Evolutionary conservation across 2,888 invertebrate genomes (phyloP), one percentile per base, ranked within the genome.

Genomic region (Cephalotes varians): DNA sequence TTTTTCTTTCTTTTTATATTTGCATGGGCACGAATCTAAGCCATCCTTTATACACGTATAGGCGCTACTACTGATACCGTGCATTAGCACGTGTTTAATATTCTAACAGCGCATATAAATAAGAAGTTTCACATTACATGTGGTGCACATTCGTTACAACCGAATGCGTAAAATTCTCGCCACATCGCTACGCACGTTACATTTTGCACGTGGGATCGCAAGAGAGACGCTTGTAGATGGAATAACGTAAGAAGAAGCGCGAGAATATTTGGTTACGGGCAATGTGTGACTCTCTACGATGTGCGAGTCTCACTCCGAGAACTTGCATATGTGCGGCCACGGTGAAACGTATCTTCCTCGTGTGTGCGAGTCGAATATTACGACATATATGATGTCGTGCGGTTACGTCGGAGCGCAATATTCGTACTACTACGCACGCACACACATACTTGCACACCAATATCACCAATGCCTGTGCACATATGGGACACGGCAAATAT

Each of bases 291-390:
- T 37, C 56, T 25, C 37, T 40, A 7, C 15, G 71, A 71, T n/a
- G n/a, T n/a, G 37, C 25, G 12, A n/a, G 10, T 31, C 31, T 56
- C 37, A 15, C n/a, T 56, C n/a, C 28, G 28, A 12, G 37, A 64
- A 77, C 40, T 44, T 18, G 62, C 67, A 51, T 28, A 28, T 40
- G 34, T 15, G 54, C n/a, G 28, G 37, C 40, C 28, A 51, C 2
- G n/a, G 37, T 31, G 56, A 58, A 44, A 73, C 73, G 47, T 54
- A 64, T 15, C 47, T 54, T 56, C 31, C 31, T 15, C 21, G 21
- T 54, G 69, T 77, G 76, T 69, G 37, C 67, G 44, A 77, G 69
- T 77, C 69, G 77, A 77, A 77, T 77, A 77, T 77, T 77, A 77
- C 77, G 69, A 69, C 69, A 44, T 69, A 44, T 44, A 77, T 69